phyloP scores from a whole-genome alignment of 2,113 vertebrate genomes.

The Megaceryle maxima region DNA sequence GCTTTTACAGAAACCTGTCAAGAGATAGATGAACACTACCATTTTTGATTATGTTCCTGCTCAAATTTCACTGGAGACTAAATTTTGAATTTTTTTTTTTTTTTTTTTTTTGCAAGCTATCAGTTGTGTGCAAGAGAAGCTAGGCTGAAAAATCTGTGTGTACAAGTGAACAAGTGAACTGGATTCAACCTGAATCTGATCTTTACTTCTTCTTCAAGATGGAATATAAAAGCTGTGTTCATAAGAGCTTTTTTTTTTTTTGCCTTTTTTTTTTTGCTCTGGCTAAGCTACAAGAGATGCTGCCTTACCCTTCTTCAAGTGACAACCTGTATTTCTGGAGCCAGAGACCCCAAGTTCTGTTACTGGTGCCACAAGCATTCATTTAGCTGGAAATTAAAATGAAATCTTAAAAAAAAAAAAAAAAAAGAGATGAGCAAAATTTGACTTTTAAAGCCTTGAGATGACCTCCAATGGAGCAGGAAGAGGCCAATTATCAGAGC shows the following conservation, averaged over 20 bases:
- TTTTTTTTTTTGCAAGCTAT: not conserved
- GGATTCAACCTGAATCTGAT: not conserved
- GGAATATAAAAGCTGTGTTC: not conserved
- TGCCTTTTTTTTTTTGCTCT: not conserved
- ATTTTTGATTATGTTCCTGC: not conserved
- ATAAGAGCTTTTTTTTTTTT: not conserved
- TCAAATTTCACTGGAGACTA: not conserved
- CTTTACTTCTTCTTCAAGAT: not conserved
- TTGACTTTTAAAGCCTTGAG: not conserved
- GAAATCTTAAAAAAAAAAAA: not conserved
- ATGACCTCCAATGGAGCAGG: not conserved
- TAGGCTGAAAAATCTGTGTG: not conserved
- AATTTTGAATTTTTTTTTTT: not conserved
- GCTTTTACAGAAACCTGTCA: not conserved
- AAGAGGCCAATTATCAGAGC: not conserved
- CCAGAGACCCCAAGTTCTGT: fast-evolving
- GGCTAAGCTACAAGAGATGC: not conserved
- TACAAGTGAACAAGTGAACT: not conserved
- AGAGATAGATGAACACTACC: not conserved
- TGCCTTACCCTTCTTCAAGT: not conserved
- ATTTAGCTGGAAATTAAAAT: not conserved
- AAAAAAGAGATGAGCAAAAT: not conserved
- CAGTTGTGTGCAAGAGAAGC: not conserved
- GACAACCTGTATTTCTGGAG: not conserved
- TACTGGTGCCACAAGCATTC: not conserved